Evolutionary conservation across 37 sponge, comb jelly and placozoan genomes (phyloP).

Genomic region (Geodia barretti): DNA sequence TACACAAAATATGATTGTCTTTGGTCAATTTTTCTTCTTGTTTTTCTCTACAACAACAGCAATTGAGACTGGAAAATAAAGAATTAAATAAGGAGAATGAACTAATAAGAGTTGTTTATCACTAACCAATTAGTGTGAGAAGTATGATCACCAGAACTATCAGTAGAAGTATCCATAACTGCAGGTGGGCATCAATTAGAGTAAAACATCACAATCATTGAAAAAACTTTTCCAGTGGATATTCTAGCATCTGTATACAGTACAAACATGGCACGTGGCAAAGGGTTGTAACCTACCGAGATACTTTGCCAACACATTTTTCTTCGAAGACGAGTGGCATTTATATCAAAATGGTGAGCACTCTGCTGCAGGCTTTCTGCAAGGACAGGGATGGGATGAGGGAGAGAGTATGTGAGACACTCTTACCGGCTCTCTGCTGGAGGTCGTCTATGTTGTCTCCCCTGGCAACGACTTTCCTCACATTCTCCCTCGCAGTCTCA

Average conservation of each 20-base stretch:
- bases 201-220: too few species aligned
- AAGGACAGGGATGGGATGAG: background rate
- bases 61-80: too few species aligned
- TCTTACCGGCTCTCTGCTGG: background rate
- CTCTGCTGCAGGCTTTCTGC: constrained; percentile 11
- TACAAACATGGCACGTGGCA: too few species aligned
- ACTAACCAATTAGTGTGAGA: constrained; percentile 24
- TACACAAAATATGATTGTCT: too few species aligned
- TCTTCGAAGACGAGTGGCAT: constrained; percentile 3
- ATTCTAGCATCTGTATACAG: too few species aligned
- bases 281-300: background rate
- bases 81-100: too few species aligned
- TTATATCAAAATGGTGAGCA: constrained; percentile 1
- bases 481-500: background rate
- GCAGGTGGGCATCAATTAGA: too few species aligned
- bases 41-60: too few species aligned
- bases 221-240: too few species aligned
- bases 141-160: constrained; percentile 18
- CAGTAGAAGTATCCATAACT: constrained; percentile 43
- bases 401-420: too few species aligned
- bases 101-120: too few species aligned
- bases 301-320: constrained; percentile 38
- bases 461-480: background rate
- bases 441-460: background rate
- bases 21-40: too few species aligned